A percentile compares a stretch with the other conserved stretches of the same genome.
Conservation (phyloP, 2,888 invertebrate genomes). For the Lithophane ornitopus region DNA sequence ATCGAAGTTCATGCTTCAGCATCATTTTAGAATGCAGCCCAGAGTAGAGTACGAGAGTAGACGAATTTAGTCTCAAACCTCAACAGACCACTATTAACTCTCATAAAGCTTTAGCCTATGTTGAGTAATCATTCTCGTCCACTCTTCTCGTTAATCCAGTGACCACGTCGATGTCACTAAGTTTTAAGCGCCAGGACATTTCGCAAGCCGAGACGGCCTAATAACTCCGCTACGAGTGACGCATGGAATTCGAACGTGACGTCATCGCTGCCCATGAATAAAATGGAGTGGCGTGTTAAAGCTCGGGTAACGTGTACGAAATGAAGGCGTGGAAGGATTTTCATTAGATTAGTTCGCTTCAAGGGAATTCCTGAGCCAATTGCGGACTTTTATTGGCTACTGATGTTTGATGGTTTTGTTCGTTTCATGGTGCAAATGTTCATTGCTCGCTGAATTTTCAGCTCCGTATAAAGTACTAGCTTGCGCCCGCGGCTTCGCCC, state of each 20-base stretch:
- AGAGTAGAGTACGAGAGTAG: too few species aligned
- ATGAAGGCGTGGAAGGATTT: slow-evolving; percentile 66
- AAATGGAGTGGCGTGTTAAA: slow-evolving; percentile 67
- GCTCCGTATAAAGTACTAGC: slow-evolving; percentile 13
- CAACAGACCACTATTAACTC: slow-evolving; percentile 18
- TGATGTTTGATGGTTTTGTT: slow-evolving; percentile 36
- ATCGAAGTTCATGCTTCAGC: not conserved
- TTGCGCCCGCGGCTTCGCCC: too few species aligned
- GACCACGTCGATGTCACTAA: slow-evolving; percentile 62
- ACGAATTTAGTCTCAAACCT: slow-evolving; percentile 12
- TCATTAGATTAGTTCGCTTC: slow-evolving; percentile 59
- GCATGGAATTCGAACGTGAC: slow-evolving; percentile 67
- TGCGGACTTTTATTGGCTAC: slow-evolving; percentile 50
- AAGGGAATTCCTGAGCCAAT: slow-evolving; percentile 61
- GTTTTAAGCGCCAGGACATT: slow-evolving; percentile 63
- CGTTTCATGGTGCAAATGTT: slow-evolving; percentile 28
- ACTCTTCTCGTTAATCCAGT: slow-evolving; percentile 51
- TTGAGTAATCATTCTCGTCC: slow-evolving; percentile 38
- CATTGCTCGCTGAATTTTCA: not conserved
- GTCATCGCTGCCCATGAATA: slow-evolving; percentile 65
- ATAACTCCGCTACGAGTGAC: slow-evolving; percentile 64
- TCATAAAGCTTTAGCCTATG: slow-evolving; percentile 35
- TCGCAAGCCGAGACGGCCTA: slow-evolving; percentile 61
- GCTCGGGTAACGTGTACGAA: slow-evolving; percentile 61
- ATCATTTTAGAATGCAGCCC: not conserved